Evolutionary conservation across 37 sponge, comb jelly and placozoan genomes (phyloP).

Genomic region (Mnemiopsis leidyi): DNA sequence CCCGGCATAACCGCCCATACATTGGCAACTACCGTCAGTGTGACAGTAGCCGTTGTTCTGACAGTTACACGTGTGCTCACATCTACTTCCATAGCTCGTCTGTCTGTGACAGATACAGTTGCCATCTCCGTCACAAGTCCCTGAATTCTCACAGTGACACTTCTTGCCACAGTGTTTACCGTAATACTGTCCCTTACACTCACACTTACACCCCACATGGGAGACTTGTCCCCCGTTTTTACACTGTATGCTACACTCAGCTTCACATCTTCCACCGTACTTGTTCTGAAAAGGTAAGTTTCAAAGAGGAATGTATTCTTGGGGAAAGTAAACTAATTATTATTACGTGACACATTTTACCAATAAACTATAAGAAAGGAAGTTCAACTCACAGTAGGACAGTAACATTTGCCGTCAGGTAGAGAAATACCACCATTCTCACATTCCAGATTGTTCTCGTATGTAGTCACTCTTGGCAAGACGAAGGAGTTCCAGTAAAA

Average conservation of each 20-base stretch:
- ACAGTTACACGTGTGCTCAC: background rate
- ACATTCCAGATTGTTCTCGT: background rate
- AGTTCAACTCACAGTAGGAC: background rate
- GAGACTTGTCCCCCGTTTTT: background rate
- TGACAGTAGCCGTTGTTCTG: conserved; percentile 25
- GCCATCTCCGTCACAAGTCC: background rate
- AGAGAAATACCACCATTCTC: background rate
- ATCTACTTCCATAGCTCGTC: background rate
- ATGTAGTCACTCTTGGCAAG: background rate
- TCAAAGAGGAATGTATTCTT: no score
- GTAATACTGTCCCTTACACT: background rate
- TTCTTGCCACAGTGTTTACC: background rate
- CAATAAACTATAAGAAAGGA: background rate
- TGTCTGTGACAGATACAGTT: conserved; percentile 22
- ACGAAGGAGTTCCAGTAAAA: background rate
- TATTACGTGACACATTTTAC: no score
- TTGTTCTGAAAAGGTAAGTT: background rate
- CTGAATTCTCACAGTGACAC: background rate
- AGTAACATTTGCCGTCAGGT: background rate
- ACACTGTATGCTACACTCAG: background rate
- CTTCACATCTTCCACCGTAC: background rate
- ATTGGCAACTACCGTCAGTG: background rate
- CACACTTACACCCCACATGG: background rate
- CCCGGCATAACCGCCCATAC: background rate
- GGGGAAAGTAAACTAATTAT: no score